Base-by-base conservation (phyloP, 2,113 vertebrate genomes). In the Rutilus rutilus region DNA sequence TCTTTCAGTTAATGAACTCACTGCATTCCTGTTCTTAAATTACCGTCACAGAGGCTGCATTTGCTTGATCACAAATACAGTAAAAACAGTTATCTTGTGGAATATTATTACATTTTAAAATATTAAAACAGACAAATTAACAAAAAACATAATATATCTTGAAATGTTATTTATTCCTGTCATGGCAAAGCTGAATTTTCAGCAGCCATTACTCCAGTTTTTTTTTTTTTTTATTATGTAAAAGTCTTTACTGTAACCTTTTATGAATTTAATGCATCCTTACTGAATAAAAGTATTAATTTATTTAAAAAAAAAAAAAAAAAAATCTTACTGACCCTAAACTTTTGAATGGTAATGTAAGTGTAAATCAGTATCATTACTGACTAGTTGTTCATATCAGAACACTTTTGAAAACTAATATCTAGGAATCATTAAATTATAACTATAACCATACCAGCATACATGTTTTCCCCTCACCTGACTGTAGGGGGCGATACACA, bases 401-500 rank as follows among this genome's bases (percentile, higher is more conserved):
- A 57, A 21, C 17, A 54, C 5, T 2, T 19, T 54, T 54, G 5
- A 54, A 57, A 57, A 21, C 19, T 2, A 7, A 7, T 17, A 57
- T 21, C 19, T 57, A 23, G 36, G 3, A 42, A 42, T 71, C 67
- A 23, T 71, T 71, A 27, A 14, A 27, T 5, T 30, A 3, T 21
- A 64, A 14, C 60, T 15, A 7, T 8, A 64, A 15, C 59, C 17
- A 19, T 42, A 6, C 23, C 21, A 52, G n/a, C 74, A 54, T 39
- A 45, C 36, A 1, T 74, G 71, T 47, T 47, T 42, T 86, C 9
- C 25, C 8, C 15, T 73, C 2, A 84, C 14, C 52, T 75, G 14
- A 25, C 84, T 87, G 59, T 81, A 87, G 86, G 84, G 71, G 84
- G 84, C 62, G 42, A 9, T 82, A 54, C 67, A n/a, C 78, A 77